Base-by-base conservation (phyloP, 2,888 invertebrate genomes). In the Cataglyphis livida region DNA sequence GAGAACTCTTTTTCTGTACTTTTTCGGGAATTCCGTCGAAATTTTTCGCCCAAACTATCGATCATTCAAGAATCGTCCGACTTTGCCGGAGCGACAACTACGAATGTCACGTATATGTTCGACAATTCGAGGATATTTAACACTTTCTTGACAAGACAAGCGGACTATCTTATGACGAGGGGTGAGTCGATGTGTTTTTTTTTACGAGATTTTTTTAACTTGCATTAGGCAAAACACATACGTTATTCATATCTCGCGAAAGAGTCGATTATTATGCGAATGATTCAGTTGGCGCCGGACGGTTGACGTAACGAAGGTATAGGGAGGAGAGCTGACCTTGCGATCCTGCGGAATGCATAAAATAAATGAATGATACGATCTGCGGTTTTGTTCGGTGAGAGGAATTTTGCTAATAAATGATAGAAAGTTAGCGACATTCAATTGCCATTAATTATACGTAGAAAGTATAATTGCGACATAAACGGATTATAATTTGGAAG, bases 21-120 rank as follows among this genome's bases (percentile, higher is more conserved):
- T 64, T 54, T 18, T 28, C 10, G 15, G 62, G 1, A 12, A 75
- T 21, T 62, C 18, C 18, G 57, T 12, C 62, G 51, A 41, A 61
- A 79, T 25, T 71, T 71, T 70, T 71, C 44, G 12, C 25, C 21
- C 6, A 6, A 21, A 21, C 10, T 79, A 59, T 79, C 71, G 78
- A 79, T 44, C 25, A 78, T 21, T 38, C n/a, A 7, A n/a, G n/a
- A n/a, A n/a, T n/a, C 41, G 38, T 38, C n/a, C 41, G n/a, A 57
- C 18, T 59, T 78, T 21, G 38, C 32, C 18, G 59, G 35, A 59
- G 54, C 25, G 25, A 35, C 59, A 51, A 28, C 62, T 18, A 57
- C 65, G 82, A 66, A 86, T 84, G 84, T 74, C 70, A 70, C 62
- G 48, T 86, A 86, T 66, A 76, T 64, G 82, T 64, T 28, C 38